These are phyloP conservation scores for Protaetia brevitarsis DNA, from an alignment of 1,140 invertebrate species.

Conservation along the genomic window DNA sequence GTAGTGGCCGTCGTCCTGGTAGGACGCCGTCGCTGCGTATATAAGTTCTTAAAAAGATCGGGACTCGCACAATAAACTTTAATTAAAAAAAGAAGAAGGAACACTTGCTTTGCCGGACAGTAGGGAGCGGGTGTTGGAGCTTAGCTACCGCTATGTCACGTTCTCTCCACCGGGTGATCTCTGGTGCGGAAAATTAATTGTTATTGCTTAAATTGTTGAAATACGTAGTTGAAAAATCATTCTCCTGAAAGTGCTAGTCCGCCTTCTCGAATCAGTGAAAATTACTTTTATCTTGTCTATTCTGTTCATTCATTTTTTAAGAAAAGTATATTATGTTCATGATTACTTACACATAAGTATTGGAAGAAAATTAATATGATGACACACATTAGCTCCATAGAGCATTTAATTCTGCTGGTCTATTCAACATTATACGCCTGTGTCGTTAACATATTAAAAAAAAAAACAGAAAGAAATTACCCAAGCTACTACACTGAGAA, in stretches of 20 bases:
- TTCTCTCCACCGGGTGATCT: not conserved
- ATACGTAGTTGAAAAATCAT: not conserved
- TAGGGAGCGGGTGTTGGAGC: too few species aligned
- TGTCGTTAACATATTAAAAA: too few species aligned
- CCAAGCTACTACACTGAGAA: too few species aligned
- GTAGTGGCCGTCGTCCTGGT: not conserved
- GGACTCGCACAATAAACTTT: not conserved
- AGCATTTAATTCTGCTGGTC: too few species aligned
- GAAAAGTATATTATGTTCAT: too few species aligned
- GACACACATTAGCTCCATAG: too few species aligned
- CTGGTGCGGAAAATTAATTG: not conserved
- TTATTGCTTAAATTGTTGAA: not conserved
- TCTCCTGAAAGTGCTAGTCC: not conserved
- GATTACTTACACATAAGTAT: too few species aligned
- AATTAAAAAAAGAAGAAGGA: not conserved
- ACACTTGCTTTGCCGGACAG: not conserved
- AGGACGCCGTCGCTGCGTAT: not conserved
- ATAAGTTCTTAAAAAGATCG: not conserved
- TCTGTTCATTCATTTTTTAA: too few species aligned
- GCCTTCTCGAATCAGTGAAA: not conserved
- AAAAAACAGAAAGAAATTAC: too few species aligned
- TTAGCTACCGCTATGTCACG: not conserved
- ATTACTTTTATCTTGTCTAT: not conserved
- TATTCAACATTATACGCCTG: too few species aligned
- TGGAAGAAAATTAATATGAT: too few species aligned